These are phyloP conservation scores for Choristoneura fumiferana DNA, from an alignment of 1,140 invertebrate species.

Conservation along the genomic window DNA sequence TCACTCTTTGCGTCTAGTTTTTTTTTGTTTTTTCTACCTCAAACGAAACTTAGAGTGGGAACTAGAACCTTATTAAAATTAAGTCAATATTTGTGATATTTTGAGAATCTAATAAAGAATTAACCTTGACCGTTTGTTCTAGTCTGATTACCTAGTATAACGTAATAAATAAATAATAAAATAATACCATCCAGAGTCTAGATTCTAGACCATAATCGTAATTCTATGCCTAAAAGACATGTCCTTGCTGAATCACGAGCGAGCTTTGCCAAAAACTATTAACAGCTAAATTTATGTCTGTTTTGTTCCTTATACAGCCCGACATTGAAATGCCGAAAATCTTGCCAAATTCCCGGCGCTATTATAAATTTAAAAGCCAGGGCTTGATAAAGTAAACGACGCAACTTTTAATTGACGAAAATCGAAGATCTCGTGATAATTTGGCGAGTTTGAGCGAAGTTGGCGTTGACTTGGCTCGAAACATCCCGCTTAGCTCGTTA, in stretches of 20 bases:
- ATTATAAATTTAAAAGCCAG: conserved; percentile 5
- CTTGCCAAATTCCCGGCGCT: neutral
- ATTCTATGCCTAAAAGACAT: neutral
- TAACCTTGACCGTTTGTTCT: neutral
- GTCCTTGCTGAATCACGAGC: neutral
- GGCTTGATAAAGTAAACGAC: neutral
- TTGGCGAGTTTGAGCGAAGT: conserved; percentile 6
- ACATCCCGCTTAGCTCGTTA: no score
- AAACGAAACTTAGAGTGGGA: no score
- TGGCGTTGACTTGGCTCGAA: neutral
- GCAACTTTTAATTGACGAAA: conserved; percentile 9
- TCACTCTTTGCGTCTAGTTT: no score
- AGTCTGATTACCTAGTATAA: neutral
- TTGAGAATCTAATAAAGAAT: no score
- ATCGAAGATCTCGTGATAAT: conserved; percentile 7
- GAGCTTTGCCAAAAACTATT: conserved; percentile 10
- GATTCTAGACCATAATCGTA: conserved; percentile 5
- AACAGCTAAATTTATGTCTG: neutral
- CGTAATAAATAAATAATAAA: no score
- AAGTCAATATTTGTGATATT: no score
- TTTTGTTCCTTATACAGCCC: no score
- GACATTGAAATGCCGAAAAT: conserved; percentile 2
- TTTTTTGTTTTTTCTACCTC: no score
- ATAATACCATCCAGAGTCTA: neutral
- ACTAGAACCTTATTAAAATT: no score